Percentiles rank a stretch among this genome's conserved stretches.
Evolutionary conservation across 2,888 invertebrate species (phyloP).

Genomic region (Agriopis marginaria): DNA sequence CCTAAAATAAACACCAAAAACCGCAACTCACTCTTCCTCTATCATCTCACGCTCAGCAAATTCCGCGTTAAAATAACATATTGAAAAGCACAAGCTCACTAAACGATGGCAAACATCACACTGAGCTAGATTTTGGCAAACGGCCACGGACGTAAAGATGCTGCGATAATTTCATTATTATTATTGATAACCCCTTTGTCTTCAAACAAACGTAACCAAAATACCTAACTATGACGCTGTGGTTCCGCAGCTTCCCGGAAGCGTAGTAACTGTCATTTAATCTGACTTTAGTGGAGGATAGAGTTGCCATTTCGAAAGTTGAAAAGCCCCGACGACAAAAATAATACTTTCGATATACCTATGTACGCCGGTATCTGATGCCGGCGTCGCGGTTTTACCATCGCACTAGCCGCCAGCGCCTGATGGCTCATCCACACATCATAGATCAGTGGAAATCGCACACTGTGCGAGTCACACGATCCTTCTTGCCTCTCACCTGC

Average conservation of each 20-base stretch:
- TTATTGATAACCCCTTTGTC: constrained; percentile 43
- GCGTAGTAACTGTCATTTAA: neutral
- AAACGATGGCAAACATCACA: constrained; percentile 63
- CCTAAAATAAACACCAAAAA: constrained; percentile 28
- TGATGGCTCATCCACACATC: too few species aligned
- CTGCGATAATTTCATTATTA: constrained; percentile 9
- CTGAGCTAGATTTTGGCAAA: constrained; percentile 67
- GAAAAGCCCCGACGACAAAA: too few species aligned
- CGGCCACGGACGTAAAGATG: constrained; percentile 53
- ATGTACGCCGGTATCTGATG: too few species aligned
- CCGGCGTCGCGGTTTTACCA: too few species aligned
- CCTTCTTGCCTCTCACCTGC: too few species aligned
- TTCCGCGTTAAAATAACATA: constrained; percentile 15
- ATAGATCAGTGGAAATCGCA: too few species aligned
- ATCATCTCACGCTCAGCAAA: constrained; percentile 30
- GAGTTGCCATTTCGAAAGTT: neutral
- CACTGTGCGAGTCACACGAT: too few species aligned
- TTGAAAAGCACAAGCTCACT: constrained; percentile 42
- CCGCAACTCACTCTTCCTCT: constrained; percentile 43
- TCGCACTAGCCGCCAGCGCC: too few species aligned
- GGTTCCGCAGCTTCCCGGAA: neutral
- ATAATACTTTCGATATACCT: too few species aligned
- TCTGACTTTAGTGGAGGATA: neutral
- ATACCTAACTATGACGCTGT: neutral
- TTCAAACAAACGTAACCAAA: constrained; percentile 14